Percentiles rank a stretch among this genome's conserved stretches.
Evolutionary conservation across 2,888 invertebrate genomes (phyloP).

Genomic region (Dilophus febrilis): DNA sequence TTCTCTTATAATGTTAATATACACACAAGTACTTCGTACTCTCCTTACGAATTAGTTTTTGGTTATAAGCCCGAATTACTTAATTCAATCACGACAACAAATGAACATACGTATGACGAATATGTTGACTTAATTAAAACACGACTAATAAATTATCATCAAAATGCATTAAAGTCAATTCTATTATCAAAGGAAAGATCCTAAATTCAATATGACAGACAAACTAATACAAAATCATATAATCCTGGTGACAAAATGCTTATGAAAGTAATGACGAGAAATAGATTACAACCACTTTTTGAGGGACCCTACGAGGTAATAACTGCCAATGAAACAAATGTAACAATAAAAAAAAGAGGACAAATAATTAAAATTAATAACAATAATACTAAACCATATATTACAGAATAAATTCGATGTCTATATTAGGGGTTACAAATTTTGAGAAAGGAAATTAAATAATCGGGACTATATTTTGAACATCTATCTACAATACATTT

Average conservation of each 20-base stretch:
- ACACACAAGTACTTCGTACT: slow-evolving; percentile 15
- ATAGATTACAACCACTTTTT: not conserved
- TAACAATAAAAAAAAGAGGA: too few relatives aligned
- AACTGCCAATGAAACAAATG: not conserved
- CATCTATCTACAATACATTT: too few relatives aligned
- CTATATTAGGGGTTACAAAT: too few relatives aligned
- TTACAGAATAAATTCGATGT: too few relatives aligned
- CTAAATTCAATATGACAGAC: slow-evolving; percentile 5
- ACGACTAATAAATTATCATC: slow-evolving; percentile 5
- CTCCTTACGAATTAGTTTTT: slow-evolving; percentile 18
- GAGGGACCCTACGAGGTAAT: not conserved
- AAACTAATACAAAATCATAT: not conserved
- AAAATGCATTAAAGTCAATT: slow-evolving; percentile 7
- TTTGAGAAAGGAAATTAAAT: too few relatives aligned
- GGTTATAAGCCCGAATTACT: slow-evolving; percentile 13
- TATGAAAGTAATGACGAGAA: not conserved
- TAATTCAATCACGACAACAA: not conserved
- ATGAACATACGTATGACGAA: slow-evolving; percentile 5
- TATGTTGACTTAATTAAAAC: slow-evolving; percentile 7
- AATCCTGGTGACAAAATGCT: not conserved
- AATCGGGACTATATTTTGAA: too few relatives aligned
- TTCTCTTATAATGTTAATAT: slow-evolving; percentile 16
- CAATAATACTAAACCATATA: too few relatives aligned
- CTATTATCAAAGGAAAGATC: slow-evolving; percentile 4
- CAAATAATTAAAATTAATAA: too few relatives aligned